phyloP scores from a whole-genome alignment of 2,888 invertebrate species.

The Diogma glabrata region DNA sequence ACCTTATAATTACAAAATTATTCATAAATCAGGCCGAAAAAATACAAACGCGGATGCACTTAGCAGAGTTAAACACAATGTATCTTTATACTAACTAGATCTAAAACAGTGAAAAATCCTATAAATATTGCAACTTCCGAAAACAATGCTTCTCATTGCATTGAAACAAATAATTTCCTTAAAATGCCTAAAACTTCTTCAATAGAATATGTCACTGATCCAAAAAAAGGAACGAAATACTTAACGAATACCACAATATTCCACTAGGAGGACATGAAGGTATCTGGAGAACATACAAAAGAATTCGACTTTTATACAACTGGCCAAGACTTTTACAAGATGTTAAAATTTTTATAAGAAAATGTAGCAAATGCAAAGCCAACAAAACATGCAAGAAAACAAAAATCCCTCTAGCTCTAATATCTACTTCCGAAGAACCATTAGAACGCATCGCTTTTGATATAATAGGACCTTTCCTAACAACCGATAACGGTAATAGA shows the following conservation, averaged over 20 bases:
- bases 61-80: neutral
- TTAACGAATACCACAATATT: neutral
- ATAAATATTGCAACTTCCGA: too few species aligned
- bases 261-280: neutral
- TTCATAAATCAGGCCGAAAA: constrained; percentile 17
- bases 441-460: neutral
- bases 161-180: too few species aligned
- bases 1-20: too few species aligned
- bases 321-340: neutral
- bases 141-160: too few species aligned
- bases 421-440: neutral
- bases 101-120: too few species aligned
- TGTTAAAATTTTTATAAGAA: neutral
- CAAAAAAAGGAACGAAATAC: neutral
- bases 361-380: neutral
- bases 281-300: neutral
- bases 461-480: too few species aligned
- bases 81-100: neutral
- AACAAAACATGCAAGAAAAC: neutral
- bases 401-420: neutral
- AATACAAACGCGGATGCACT: neutral
- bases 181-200: neutral
- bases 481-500: too few species aligned
- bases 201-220: neutral
- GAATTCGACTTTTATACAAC: neutral